Conservation (phyloP, 2,797 vertebrate genomes). For the Epinephelus awoara region DNA sequence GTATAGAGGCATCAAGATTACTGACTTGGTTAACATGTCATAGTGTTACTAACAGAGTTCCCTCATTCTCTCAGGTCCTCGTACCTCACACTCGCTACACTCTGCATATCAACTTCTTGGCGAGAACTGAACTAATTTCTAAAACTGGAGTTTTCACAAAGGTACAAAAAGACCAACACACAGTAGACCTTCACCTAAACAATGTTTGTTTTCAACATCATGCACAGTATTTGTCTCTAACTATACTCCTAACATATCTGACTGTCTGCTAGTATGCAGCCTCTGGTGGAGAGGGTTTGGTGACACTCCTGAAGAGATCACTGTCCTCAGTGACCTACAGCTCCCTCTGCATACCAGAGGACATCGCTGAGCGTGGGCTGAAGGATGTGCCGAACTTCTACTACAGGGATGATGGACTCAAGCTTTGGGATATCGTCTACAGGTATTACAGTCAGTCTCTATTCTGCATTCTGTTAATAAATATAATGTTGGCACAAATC, state of each 20-base stretch:
- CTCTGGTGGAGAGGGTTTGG: conserved; percentile 61
- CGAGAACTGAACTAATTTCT: conserved; percentile 74
- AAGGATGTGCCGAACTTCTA: conserved; percentile 83
- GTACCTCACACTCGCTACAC: conserved; percentile 78
- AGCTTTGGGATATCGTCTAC: conserved; percentile 84
- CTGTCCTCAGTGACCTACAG: conserved; percentile 70
- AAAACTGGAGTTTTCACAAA: conserved; percentile 45
- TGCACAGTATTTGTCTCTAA: not conserved
- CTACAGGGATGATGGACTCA: conserved; percentile 87
- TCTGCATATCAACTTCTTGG: conserved; percentile 76
- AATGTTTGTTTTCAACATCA: no score
- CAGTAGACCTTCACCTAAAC: no score
- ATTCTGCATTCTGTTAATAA: not conserved
- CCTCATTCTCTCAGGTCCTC: conserved; percentile 64
- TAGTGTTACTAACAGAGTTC: not conserved
- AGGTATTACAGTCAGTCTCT: conserved; percentile 62
- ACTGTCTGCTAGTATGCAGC: conserved; percentile 57
- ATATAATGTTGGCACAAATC: no score
- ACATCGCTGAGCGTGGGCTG: conserved; percentile 66
- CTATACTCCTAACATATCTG: not conserved
- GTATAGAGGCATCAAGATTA: no score
- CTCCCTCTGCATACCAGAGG: conserved; percentile 74
- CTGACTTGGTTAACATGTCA: no score
- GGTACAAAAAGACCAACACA: conserved; percentile 54
- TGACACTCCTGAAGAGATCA: conserved; percentile 43